A percentile compares a stretch with the other conserved stretches of the same genome.
Evolutionary conservation across 2,113 vertebrate genomes (phyloP).

Genomic region (Acrocephalus kingi): DNA sequence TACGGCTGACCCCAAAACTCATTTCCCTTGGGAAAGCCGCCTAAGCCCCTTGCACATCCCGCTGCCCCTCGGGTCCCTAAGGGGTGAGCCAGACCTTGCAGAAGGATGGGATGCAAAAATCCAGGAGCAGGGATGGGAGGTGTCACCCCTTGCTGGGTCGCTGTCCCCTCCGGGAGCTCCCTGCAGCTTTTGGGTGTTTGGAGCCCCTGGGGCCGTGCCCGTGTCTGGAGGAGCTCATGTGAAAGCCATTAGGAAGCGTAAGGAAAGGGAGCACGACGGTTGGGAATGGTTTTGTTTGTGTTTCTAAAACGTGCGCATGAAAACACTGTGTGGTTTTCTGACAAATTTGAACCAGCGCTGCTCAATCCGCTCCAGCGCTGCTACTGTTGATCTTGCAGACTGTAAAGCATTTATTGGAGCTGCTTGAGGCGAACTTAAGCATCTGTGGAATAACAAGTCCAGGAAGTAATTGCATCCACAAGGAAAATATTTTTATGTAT

Average conservation of each 20-base stretch:
- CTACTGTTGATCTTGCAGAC: constrained; percentile 50
- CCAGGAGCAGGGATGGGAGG: neutral
- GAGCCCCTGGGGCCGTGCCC: neutral
- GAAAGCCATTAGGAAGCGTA: neutral
- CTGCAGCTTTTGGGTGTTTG: neutral
- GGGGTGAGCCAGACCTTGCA: neutral
- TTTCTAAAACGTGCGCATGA: constrained; percentile 29
- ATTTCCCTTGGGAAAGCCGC: constrained; percentile 33
- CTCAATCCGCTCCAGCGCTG: constrained; percentile 35
- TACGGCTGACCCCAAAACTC: neutral
- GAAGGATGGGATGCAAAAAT: neutral
- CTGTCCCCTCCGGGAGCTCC: neutral
- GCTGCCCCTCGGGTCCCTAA: neutral
- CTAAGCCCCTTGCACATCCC: neutral
- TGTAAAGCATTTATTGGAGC: constrained; percentile 45
- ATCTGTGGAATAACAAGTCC: constrained; percentile 46
- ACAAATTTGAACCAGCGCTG: constrained; percentile 38
- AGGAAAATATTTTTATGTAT: constrained; percentile 68
- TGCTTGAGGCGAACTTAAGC: constrained; percentile 33
- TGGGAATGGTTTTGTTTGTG: constrained; percentile 26
- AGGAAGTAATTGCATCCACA: constrained; percentile 59
- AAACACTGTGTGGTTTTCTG: constrained; percentile 49
- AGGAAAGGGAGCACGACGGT: neutral
- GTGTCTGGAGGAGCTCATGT: neutral
- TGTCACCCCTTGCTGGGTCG: neutral